Evolutionary conservation across 2,113 vertebrate genomes (phyloP).

Genomic region (Noctilio leporinus): DNA sequence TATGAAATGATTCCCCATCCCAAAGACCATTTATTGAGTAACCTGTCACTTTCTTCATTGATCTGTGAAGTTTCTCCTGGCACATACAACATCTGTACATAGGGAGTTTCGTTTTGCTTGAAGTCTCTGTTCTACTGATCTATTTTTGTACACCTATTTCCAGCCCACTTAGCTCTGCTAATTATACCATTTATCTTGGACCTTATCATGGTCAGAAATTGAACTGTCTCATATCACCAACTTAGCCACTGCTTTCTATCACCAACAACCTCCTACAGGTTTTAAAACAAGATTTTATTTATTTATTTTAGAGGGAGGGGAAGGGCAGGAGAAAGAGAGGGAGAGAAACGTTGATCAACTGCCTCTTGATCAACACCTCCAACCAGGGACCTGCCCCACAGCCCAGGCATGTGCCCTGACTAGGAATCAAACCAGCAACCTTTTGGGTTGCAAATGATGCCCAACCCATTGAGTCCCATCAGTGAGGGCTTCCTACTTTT

Average conservation of each 20-base stretch:
- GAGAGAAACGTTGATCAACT: no score
- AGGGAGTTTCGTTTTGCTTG: not conserved
- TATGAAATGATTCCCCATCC: not conserved
- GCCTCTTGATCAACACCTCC: no score
- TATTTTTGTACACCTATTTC: constrained; percentile 24
- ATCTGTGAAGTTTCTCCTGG: not conserved
- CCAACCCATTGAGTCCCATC: no score
- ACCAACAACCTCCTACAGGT: not conserved
- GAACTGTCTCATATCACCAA: not conserved
- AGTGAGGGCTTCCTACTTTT: no score
- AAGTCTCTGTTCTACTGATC: not conserved
- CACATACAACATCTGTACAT: not conserved
- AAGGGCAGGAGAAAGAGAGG: no score
- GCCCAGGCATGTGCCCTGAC: no score
- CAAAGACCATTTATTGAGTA: not conserved
- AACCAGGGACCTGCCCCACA: no score
- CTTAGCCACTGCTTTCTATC: not conserved
- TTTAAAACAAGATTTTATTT: no score
- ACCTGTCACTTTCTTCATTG: not conserved
- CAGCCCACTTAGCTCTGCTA: not conserved
- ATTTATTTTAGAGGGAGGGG: no score
- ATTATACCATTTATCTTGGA: not conserved
- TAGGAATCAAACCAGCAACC: no score
- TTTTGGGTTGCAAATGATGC: no score
- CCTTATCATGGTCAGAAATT: not conserved